Evolutionary conservation across 1,140 invertebrate genomes (phyloP).

Genomic region (Brevipalpus yothersi): DNA sequence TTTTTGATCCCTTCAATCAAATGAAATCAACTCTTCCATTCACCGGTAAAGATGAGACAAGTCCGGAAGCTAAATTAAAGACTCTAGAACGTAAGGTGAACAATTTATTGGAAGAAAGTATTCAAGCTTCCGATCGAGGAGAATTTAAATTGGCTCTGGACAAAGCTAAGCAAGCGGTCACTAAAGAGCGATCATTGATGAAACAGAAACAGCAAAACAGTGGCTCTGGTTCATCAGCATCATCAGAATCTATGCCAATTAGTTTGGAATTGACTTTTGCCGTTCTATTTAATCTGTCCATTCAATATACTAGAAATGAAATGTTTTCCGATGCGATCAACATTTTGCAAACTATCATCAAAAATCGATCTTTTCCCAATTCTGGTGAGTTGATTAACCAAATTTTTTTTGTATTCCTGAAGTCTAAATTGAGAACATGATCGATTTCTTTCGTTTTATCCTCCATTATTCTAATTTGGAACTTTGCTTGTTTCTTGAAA

Average conservation of each 20-base stretch:
- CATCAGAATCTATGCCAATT: conserved; percentile 7
- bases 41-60: conserved; percentile 18
- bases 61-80: conserved; percentile 56
- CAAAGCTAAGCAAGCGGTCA: conserved; percentile 83
- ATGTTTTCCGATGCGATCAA: conserved; percentile 86
- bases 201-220: conserved; percentile 52
- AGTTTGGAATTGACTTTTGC: conserved; percentile 8
- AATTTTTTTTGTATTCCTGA: background rate
- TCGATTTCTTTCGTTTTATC: background rate
- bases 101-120: conserved; percentile 57
- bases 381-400: conserved; percentile 19
- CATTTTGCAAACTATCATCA: conserved; percentile 68
- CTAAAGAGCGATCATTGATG: conserved; percentile 67
- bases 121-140: conserved; percentile 33
- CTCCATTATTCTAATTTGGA: background rate
- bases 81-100: conserved; percentile 53
- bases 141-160: conserved; percentile 34
- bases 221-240: conserved; percentile 24
- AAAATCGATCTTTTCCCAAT: conserved; percentile 62
- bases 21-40: conserved; percentile 21
- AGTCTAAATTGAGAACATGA: background rate
- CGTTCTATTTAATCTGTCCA: conserved; percentile 61
- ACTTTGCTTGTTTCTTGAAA: conserved; percentile 10
- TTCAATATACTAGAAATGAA: conserved; percentile 74
- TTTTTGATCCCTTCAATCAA: conserved; percentile 54